Percentiles rank a stretch among this genome's conserved stretches.
Evolutionary conservation across 2,797 vertebrate genomes (phyloP).

Genomic region (Darevskia mixta): DNA sequence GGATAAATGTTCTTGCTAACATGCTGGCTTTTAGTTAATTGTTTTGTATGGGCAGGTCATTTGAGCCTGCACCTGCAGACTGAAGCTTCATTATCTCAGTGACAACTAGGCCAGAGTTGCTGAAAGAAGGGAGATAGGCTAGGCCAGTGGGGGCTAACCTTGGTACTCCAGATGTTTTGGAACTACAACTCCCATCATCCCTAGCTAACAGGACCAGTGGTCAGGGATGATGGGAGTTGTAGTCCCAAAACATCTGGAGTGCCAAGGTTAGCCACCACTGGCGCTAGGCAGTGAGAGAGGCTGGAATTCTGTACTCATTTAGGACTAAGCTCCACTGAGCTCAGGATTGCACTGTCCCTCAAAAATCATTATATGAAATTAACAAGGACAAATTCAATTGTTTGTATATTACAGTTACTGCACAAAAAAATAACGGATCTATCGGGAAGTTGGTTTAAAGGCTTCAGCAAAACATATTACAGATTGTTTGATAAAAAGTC

Average conservation of each 20-base stretch:
- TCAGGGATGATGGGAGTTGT: no score
- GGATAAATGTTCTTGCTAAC: background rate
- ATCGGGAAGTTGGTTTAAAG: no score
- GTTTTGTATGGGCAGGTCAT: background rate
- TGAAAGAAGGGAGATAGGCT: background rate
- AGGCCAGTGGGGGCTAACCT: no score
- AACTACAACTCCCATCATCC: no score
- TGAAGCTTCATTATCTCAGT: background rate
- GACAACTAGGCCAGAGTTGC: background rate
- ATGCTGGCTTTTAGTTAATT: background rate
- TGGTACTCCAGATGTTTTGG: no score
- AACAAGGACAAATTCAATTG: background rate
- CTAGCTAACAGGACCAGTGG: no score
- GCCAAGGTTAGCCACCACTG: no score
- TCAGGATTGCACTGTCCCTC: background rate
- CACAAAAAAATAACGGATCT: background rate
- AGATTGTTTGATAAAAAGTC: background rate
- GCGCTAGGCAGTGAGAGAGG: background rate
- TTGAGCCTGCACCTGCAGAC: background rate
- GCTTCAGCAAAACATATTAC: no score
- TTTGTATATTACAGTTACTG: background rate
- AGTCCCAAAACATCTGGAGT: no score
- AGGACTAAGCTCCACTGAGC: background rate
- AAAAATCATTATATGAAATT: background rate
- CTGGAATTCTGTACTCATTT: background rate